phyloP scores from a whole-genome alignment of 2,888 invertebrate genomes.

The Brachylomia viminalis region DNA sequence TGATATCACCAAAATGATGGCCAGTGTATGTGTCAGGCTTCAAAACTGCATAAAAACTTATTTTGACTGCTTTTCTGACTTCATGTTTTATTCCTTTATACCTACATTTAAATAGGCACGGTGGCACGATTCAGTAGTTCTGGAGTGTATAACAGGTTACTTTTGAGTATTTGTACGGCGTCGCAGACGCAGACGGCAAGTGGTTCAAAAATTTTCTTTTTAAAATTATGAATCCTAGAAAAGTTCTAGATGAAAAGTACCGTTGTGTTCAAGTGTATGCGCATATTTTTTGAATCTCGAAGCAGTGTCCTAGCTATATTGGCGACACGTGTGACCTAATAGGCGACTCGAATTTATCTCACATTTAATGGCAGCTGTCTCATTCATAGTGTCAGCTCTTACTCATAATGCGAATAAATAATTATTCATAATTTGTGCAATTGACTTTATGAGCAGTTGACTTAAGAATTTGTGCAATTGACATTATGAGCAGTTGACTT shows the following conservation, averaged over 20 bases:
- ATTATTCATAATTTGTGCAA: not conserved
- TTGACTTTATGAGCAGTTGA: not conserved
- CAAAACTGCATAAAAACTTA: no score
- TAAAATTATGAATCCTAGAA: not conserved
- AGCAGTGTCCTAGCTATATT: not conserved
- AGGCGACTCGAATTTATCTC: not conserved
- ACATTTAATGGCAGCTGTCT: no score
- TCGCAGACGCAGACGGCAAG: no score
- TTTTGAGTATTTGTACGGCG: not conserved
- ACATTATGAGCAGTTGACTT: not conserved
- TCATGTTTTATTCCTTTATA: no score
- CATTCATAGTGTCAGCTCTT: no score
- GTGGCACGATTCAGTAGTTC: no score
- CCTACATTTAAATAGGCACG: no score
- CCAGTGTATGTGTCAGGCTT: no score
- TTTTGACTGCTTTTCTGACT: no score
- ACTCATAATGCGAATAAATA: not conserved
- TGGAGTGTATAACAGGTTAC: no score
- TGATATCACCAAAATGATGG: no score
- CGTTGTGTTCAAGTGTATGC: not conserved
- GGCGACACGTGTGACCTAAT: not conserved
- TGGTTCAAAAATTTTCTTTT: rapidly evolving
- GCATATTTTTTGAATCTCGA: not conserved
- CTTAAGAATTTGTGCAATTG: not conserved
- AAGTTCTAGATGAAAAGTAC: not conserved